Evolutionary conservation across 2,888 invertebrate species (phyloP), one percentile per base, ranked within the genome.

Genomic region (Abrostola tripartita): DNA sequence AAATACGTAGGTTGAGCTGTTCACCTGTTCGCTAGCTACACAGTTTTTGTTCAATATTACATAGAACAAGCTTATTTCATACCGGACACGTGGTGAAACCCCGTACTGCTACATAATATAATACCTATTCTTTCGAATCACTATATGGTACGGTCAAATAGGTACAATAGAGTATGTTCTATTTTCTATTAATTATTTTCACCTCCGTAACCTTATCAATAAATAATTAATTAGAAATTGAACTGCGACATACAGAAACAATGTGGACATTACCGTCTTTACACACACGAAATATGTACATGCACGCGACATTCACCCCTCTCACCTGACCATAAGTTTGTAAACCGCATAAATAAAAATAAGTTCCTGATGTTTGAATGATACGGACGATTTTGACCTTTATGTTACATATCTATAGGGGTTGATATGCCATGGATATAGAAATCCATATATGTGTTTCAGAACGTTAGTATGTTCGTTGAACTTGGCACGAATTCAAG

Each of bases 401-500:
- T 74, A 44, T 36, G 12, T 6, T 9, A 0, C 1, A 0, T 5
- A 5, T 0, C 0, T 5, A 4, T 14, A 50, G 52, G 12, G 14
- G 11, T 50, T 40, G 55, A 58, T 61, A 55, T 42, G 24, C 49
- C 12, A 12, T 55, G 36, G 24, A n/a, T 37, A 2, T n/a, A 8
- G 8, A 37, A 49, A 12, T 57, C 50, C 7, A 38, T 35, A 49
- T 53, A 51, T 49, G 24, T 60, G 41, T 49, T 24, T 37, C 10
- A 37, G 36, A 38, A 37, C 12, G 9, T n/a, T 49, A 7, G 53
- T 49, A 40, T 60, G 50, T 52, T n/a, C 47, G 54, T 41, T 73
- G 76, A 76, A 73, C 73, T 73, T 73, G 73, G 72, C 76, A 55
- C 50, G 50, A 49, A 40, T 63, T 62, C 76, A 71, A 75, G 37